A percentile compares a stretch with the other conserved stretches of the same genome.
These are phyloP conservation scores for Nemapogon koenigi DNA, from an alignment of 2,888 invertebrate genomes.

Conservation along the genomic window DNA sequence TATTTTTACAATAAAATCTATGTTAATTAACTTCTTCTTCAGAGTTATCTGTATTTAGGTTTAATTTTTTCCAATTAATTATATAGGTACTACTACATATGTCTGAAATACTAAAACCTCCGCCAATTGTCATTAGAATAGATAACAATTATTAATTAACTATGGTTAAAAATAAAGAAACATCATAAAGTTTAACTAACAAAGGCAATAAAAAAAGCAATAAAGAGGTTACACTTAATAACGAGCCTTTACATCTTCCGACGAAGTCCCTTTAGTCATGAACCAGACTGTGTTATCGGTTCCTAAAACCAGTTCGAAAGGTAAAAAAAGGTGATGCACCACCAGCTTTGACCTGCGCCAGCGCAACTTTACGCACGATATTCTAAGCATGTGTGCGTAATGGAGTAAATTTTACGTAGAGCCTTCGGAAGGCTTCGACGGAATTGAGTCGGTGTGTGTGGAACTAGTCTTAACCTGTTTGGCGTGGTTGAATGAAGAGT, in stretches of 20 bases:
- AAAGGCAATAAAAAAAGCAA: slow-evolving; percentile 12
- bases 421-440: not conserved
- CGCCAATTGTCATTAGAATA: no score
- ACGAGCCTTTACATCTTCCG: slow-evolving; percentile 15
- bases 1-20: no score
- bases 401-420: slow-evolving; percentile 2
- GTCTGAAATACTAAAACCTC: no score
- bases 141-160: no score
- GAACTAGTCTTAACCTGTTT: slow-evolving; percentile 54
- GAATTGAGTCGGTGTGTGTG: slow-evolving; percentile 27
- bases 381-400: slow-evolving; percentile 2
- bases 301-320: slow-evolving; percentile 44
- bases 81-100: no score
- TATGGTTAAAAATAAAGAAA: no score
- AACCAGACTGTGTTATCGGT: slow-evolving; percentile 27
- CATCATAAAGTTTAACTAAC: slow-evolving; percentile 2
- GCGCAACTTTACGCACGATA: slow-evolving; percentile 21
- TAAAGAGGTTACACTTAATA: slow-evolving; percentile 12
- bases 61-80: no score
- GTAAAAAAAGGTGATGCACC: slow-evolving; percentile 39
- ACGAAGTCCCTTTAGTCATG: slow-evolving; percentile 39
- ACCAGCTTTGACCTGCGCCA: slow-evolving; percentile 41
- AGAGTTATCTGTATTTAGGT: no score
- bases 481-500: slow-evolving; percentile 55
- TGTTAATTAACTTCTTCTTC: no score